phyloP scores from a whole-genome alignment of 1,140 invertebrate species.

The Mya arenaria region DNA sequence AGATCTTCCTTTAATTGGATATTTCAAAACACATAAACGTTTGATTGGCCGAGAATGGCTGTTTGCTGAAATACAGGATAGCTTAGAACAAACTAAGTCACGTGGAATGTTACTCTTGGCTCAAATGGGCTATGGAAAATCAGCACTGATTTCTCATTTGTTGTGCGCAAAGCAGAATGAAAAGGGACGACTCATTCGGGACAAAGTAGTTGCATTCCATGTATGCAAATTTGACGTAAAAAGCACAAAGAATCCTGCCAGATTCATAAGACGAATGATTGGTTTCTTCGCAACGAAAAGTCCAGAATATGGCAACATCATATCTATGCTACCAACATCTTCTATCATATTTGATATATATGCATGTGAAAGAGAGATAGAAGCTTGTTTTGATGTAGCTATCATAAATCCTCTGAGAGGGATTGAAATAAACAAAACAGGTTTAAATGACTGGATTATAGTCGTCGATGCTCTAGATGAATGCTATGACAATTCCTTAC shows the following conservation, averaged over 20 bases:
- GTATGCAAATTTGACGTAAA: slow-evolving; percentile 41
- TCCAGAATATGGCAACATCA: slow-evolving; percentile 31
- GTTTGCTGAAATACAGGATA: not conserved
- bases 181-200: not conserved
- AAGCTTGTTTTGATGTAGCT: slow-evolving; percentile 34
- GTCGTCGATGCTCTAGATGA: slow-evolving; percentile 31
- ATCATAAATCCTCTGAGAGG: slow-evolving; percentile 16
- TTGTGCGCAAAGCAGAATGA: slow-evolving; percentile 5
- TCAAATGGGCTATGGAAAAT: slow-evolving; percentile 33
- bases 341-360: slow-evolving; percentile 9
- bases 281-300: slow-evolving; percentile 28
- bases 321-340: slow-evolving; percentile 5
- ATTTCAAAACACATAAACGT: not conserved
- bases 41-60: not conserved
- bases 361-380: slow-evolving; percentile 1
- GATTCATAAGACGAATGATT: slow-evolving; percentile 24
- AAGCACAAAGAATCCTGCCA: not conserved
- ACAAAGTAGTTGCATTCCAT: slow-evolving; percentile 39
- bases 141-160: slow-evolving; percentile 14
- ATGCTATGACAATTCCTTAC: slow-evolving; percentile 5
- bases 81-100: not conserved
- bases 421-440: not conserved
- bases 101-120: slow-evolving; percentile 1
- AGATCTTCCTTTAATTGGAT: not conserved
- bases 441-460: slow-evolving; percentile 5